Percentiles rank a stretch among this genome's conserved stretches.
Conservation (phyloP, 2,797 vertebrate species). For the Pipistrellus pygmaeus region DNA sequence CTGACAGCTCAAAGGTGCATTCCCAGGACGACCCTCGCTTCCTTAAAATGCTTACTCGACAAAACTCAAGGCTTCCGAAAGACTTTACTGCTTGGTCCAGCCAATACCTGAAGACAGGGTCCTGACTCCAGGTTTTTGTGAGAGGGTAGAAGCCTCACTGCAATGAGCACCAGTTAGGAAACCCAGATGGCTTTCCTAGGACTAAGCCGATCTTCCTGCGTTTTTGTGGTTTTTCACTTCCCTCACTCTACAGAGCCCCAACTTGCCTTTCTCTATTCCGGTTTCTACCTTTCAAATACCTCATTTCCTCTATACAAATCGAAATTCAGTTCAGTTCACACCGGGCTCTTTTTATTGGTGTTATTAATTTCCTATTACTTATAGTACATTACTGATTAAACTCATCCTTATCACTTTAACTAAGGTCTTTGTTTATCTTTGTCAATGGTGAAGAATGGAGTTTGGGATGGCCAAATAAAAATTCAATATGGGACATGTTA, state of each 20-base stretch:
- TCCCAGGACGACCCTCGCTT: background rate
- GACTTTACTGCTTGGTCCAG: background rate
- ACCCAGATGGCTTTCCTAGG: background rate
- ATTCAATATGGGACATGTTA: background rate
- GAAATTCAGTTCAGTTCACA: background rate
- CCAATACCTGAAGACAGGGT: background rate
- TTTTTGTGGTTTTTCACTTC: background rate
- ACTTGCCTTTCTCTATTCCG: background rate
- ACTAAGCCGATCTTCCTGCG: background rate
- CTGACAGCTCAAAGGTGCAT: background rate
- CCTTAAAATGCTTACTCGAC: background rate
- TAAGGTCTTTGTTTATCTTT: background rate
- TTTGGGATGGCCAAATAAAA: background rate
- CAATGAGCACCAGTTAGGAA: background rate
- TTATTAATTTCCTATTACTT: background rate
- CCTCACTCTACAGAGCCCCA: background rate
- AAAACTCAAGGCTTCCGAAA: background rate
- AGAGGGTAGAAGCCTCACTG: background rate
- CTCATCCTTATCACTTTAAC: background rate
- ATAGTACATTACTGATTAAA: background rate
- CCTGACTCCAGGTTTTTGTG: background rate
- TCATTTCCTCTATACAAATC: background rate
- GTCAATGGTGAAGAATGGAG: background rate
- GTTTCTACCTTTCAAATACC: background rate
- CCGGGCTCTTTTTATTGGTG: background rate